phyloP scores from a whole-genome alignment of 2,888 invertebrate species.

The Leptinotarsa tumamoca region DNA sequence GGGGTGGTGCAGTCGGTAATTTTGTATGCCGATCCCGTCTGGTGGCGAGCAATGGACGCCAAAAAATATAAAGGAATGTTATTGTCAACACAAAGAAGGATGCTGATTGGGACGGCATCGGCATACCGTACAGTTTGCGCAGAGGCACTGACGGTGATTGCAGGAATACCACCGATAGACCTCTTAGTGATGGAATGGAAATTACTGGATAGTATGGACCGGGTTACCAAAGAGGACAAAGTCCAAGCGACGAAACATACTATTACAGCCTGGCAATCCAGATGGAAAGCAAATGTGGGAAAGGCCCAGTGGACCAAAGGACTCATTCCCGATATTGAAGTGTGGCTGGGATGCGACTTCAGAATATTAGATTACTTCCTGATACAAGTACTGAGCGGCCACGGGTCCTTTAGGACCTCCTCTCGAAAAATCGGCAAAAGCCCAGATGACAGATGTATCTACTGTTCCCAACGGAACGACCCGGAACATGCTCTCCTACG shows the following conservation, averaged over 20 bases:
- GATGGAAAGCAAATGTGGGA: constrained; percentile 20
- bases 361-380: too few relatives aligned
- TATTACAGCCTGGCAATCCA: constrained; percentile 30
- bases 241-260: too few relatives aligned
- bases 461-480: too few relatives aligned
- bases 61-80: constrained; percentile 21
- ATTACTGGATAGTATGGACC: too few relatives aligned
- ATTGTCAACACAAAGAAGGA: constrained; percentile 12
- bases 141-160: too few relatives aligned
- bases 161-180: too few relatives aligned
- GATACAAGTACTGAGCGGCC: neutral
- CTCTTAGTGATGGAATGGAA: too few relatives aligned
- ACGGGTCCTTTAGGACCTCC: constrained; percentile 23
- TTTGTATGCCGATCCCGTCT: constrained; percentile 39
- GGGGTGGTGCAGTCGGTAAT: too few relatives aligned
- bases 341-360: too few relatives aligned
- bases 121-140: constrained; percentile 20
- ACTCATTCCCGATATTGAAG: constrained; percentile 21
- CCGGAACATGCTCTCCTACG: too few relatives aligned
- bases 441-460: too few relatives aligned
- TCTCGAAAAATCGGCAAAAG: neutral
- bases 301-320: constrained; percentile 9
- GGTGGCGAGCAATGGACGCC: constrained; percentile 18
- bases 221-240: too few relatives aligned
- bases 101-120: constrained; percentile 20